Conservation (phyloP, 2,888 invertebrate species). For the Drosophila crucigera region DNA sequence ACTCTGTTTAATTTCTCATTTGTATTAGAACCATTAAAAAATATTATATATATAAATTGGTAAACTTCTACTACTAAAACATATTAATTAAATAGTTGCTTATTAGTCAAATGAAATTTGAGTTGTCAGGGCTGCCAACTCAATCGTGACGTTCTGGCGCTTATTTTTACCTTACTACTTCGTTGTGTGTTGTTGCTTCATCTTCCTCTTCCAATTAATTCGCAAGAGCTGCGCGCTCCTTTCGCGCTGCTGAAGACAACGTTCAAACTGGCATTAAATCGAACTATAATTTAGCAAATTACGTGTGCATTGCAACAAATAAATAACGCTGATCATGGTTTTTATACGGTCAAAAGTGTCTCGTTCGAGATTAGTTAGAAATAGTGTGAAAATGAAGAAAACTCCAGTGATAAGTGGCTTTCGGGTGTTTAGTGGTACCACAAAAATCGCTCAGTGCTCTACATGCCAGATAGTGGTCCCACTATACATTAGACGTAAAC, state of each 20-base stretch:
- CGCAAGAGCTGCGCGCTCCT: conserved; percentile 73
- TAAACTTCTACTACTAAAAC: background rate
- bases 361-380: conserved; percentile 16
- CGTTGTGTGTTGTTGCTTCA: conserved; percentile 61
- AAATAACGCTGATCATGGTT: conserved; percentile 25
- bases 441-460: conserved; percentile 59
- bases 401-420: conserved; percentile 73
- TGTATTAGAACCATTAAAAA: background rate
- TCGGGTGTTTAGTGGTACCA: conserved; percentile 79
- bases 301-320: conserved; percentile 4
- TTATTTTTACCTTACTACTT: conserved; percentile 36
- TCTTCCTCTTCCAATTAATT: conserved; percentile 70
- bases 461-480: conserved; percentile 76
- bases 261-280: conserved; percentile 56
- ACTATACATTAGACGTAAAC: conserved; percentile 68
- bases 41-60: background rate
- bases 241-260: conserved; percentile 53
- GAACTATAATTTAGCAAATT: conserved; percentile 23
- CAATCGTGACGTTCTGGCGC: background rate
- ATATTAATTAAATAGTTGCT: background rate
- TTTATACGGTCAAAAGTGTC: conserved; percentile 29
- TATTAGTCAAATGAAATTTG: background rate
- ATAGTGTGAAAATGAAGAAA: conserved; percentile 53
- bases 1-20: no score
- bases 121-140: conserved; percentile 34